Evolutionary conservation across 1,140 invertebrate genomes (phyloP).

Genomic region (Hylaeus anthracinus): DNA sequence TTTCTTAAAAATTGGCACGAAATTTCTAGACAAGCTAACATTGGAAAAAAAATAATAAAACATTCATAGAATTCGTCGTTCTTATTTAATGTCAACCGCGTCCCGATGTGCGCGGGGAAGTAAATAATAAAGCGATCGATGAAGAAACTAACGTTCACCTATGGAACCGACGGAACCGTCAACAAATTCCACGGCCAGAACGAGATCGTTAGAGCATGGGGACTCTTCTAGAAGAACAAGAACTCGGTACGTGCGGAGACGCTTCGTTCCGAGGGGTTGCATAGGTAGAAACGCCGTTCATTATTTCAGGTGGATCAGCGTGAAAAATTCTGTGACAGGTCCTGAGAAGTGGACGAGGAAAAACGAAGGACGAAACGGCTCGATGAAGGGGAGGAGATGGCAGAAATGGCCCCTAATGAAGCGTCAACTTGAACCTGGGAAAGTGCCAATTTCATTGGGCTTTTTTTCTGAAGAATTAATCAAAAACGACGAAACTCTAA

Average conservation of each 20-base stretch:
- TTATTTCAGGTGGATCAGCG: constrained; percentile 41
- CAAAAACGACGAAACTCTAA: no score
- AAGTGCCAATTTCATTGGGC: constrained; percentile 49
- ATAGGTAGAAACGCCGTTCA: constrained; percentile 53
- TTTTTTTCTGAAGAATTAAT: no score
- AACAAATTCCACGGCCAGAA: constrained; percentile 56
- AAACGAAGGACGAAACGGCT: constrained; percentile 33
- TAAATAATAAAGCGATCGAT: constrained; percentile 40
- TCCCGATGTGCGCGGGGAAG: neutral
- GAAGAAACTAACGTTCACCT: constrained; percentile 26
- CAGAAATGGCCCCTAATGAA: constrained; percentile 45
- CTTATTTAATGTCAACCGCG: neutral
- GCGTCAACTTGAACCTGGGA: constrained; percentile 35
- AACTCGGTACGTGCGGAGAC: constrained; percentile 55
- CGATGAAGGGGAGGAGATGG: constrained; percentile 12
- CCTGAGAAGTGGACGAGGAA: constrained; percentile 28
- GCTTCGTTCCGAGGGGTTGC: constrained; percentile 30
- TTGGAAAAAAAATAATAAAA: no score
- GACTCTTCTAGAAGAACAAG: constrained; percentile 42
- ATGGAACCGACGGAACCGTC: constrained; percentile 38
- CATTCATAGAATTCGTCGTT: no score
- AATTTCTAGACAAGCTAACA: no score
- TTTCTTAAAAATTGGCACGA: no score
- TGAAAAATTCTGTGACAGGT: constrained; percentile 20
- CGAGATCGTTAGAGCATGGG: constrained; percentile 55